Conservation (phyloP, 2,888 invertebrate species). For the Polymixis lichenea region DNA sequence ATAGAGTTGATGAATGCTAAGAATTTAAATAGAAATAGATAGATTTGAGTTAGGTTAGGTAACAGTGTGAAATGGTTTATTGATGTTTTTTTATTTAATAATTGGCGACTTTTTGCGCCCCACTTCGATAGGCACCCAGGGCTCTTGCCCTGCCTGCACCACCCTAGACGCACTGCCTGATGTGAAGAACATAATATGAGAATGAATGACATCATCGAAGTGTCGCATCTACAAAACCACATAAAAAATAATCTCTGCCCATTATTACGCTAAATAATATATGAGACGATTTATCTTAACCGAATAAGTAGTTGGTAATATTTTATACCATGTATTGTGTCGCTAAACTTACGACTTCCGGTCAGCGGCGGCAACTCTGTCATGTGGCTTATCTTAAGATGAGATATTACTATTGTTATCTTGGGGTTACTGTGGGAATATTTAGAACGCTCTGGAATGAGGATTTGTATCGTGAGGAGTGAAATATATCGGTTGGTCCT, state of each 20-base stretch:
- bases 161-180: too few species aligned
- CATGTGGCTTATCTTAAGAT: constrained; percentile 67
- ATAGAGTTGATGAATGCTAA: too few species aligned
- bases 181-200: too few species aligned
- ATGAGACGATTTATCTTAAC: constrained; percentile 86
- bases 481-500: constrained; percentile 31
- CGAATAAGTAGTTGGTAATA: constrained; percentile 84
- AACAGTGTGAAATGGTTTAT: too few species aligned
- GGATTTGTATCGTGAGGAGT: constrained; percentile 45
- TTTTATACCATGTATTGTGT: constrained; percentile 78
- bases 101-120: too few species aligned
- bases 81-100: too few species aligned
- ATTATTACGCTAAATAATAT: constrained; percentile 86
- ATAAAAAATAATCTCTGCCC: constrained; percentile 74
- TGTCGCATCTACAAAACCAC: constrained; percentile 62
- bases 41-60: too few species aligned
- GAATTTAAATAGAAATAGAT: too few species aligned
- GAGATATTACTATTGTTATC: constrained; percentile 73
- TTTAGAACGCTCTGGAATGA: constrained; percentile 56
- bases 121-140: too few species aligned
- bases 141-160: too few species aligned
- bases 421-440: constrained; percentile 64
- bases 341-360: constrained; percentile 80
- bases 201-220: not conserved
- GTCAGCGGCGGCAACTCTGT: constrained; percentile 70